Base-by-base conservation (phyloP, 2,888 invertebrate species). In the Melinaea menophilus region DNA sequence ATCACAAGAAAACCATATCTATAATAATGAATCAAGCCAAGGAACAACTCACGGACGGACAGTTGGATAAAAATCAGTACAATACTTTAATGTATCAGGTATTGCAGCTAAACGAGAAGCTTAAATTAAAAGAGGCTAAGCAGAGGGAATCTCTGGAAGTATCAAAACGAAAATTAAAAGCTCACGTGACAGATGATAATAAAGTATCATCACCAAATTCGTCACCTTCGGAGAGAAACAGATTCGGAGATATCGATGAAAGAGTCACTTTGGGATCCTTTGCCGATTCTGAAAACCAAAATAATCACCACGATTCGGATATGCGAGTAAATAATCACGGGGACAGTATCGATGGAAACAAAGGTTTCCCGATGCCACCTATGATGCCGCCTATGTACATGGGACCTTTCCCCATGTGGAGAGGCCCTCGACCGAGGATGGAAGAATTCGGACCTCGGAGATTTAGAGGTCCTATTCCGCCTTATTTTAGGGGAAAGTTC, bases 1-100 rank as follows among this genome's bases (percentile, higher is more conserved):
- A 92, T 63, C 91, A 92, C 69, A 93, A 94, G 69, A 92, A 92
- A 65, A 94, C 94, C 63, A 94, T 95, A 72, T 94, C 95, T 65
- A 94, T 94, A 55, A 96, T 96, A 65, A 94, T 96, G 79, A 93
- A 93, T 9, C 95, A 96, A 75, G 97, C 97, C 0, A 95, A 96
- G 65, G 95, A 95, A 73, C 94, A 95, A 73, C 92, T 94, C 66
- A 94, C 93, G 68, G 93, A 94, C 59, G 96, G 97, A 0, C 93
- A 93, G 56, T 92, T 96, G 64, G 94, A 94, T 59, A 93, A 94
- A 76, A 93, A 92, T 45, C 95, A 96, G 75, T 95, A 95, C 79
- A 94, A 94, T 72, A 93, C 94, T 9, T 86, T 96, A 22, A 93
- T 96, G 80, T 94, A 94, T 79, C 95, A 95, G 80, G 94, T 96